Percentiles rank a stretch among this genome's conserved stretches.
Conservation (phyloP, 2,797 vertebrate species). For the Mus spretus region DNA sequence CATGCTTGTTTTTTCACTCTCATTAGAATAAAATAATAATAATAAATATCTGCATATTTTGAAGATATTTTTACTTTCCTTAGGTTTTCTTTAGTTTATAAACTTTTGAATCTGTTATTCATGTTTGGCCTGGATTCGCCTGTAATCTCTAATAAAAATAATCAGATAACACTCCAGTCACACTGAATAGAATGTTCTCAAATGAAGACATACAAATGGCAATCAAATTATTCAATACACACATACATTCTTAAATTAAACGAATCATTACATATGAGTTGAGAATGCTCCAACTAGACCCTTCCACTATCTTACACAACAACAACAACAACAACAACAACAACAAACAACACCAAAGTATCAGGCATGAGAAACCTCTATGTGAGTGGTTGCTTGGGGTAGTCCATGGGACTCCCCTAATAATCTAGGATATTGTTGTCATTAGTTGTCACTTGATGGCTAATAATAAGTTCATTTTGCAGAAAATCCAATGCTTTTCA, state of each 20-base stretch:
- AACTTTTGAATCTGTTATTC: neutral
- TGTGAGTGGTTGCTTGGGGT: neutral
- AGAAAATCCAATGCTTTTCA: neutral
- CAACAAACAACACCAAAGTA: neutral
- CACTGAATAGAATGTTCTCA: neutral
- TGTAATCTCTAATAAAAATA: neutral
- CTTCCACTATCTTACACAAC: neutral
- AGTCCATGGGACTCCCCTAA: neutral
- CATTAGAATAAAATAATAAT: neutral
- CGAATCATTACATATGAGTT: neutral
- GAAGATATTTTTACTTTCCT: neutral
- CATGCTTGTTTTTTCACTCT: neutral
- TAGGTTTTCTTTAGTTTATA: neutral
- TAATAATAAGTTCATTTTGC: neutral
- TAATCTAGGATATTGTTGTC: neutral
- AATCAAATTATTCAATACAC: neutral
- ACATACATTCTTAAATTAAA: neutral
- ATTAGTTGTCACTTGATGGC: neutral
- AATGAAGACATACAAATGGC: too few relatives aligned
- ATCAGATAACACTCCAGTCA: neutral
- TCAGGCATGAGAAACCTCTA: neutral
- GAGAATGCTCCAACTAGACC: neutral
- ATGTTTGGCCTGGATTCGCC: neutral
- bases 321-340: neutral
- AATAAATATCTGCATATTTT: neutral